phyloP scores from a whole-genome alignment of 2,113 vertebrate genomes.

The Xenopus laevis region DNA sequence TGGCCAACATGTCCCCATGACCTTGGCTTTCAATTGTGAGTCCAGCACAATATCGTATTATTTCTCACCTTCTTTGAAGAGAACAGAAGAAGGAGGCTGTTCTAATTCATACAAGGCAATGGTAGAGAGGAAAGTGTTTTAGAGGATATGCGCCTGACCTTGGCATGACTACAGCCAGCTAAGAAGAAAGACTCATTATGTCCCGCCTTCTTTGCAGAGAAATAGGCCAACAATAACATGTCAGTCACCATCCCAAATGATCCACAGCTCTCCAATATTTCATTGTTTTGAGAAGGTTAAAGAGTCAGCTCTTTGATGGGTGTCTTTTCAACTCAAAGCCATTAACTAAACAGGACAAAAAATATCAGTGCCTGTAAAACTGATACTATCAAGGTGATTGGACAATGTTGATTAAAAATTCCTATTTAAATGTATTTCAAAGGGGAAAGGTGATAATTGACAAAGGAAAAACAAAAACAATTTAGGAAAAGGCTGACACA shows the following conservation, averaged over 20 bases:
- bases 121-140: constrained; percentile 2
- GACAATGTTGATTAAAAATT: too few relatives aligned
- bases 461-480: too few relatives aligned
- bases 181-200: constrained; percentile 29
- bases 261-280: constrained; percentile 14
- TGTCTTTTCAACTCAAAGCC: constrained; percentile 2
- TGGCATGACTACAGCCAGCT: background rate
- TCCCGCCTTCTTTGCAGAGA: constrained; percentile 19
- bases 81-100: constrained; percentile 3
- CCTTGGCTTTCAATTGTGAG: constrained; percentile 26
- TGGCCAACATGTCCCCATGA: constrained; percentile 11
- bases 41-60: constrained; percentile 40
- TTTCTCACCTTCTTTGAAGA: constrained; percentile 42
- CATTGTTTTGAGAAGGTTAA: constrained; percentile 6
- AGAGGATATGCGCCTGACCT: background rate
- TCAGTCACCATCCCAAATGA: constrained; percentile 8
- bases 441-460: too few relatives aligned
- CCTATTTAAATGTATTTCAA: too few relatives aligned
- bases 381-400: background rate
- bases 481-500: too few relatives aligned
- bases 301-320: background rate
- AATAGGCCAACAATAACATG: constrained; percentile 3
- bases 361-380: background rate
- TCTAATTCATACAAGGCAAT: background rate
- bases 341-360: background rate